A percentile compares a stretch with the other conserved stretches of the same genome.
Evolutionary conservation across 2,113 vertebrate species (phyloP).

Genomic region (Mustelus asterias): DNA sequence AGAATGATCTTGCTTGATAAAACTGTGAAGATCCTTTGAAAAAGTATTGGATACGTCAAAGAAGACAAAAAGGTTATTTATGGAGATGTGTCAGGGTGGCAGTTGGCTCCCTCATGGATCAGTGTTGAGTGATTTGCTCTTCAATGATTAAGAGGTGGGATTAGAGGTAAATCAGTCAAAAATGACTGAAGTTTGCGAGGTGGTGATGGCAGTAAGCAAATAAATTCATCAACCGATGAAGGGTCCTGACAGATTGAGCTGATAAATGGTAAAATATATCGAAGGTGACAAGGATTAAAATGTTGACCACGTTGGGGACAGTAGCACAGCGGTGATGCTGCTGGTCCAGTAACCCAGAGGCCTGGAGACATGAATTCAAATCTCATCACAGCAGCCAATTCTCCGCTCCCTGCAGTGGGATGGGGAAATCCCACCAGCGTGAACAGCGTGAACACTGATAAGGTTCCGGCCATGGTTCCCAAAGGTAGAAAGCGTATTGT

Average conservation of each 20-base stretch:
- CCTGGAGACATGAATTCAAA: neutral
- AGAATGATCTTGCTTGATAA: neutral
- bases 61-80: neutral
- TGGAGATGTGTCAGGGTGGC: neutral
- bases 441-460: too few relatives aligned
- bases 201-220: neutral
- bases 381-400: too few relatives aligned
- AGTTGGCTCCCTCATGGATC: neutral
- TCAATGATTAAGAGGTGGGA: neutral
- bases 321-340: neutral
- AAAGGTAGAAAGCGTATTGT: too few relatives aligned
- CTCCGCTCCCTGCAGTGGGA: too few relatives aligned
- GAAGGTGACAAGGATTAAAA: neutral
- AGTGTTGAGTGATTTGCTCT: neutral
- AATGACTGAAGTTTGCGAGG: neutral
- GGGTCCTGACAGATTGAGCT: neutral
- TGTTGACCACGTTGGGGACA: neutral
- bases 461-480: too few relatives aligned
- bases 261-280: neutral
- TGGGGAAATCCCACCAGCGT: too few relatives aligned
- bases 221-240: neutral
- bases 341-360: neutral
- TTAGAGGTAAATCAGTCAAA: neutral
- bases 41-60: neutral
- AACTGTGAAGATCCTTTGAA: neutral